Conservation (phyloP, 2,888 invertebrate species). For the Drosophila hamatofila region DNA sequence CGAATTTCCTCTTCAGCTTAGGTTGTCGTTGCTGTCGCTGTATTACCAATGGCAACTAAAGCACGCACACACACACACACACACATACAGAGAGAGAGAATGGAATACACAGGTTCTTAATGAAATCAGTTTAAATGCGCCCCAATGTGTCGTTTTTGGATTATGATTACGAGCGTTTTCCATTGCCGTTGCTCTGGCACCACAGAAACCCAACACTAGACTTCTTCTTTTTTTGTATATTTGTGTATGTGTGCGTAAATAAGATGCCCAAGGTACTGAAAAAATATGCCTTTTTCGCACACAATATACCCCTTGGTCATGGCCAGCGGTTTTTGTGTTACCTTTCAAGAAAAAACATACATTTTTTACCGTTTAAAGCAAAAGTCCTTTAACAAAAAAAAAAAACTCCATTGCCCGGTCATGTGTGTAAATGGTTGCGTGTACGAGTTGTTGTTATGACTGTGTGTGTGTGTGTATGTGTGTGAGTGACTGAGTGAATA, state of each 20-base stretch:
- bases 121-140: conserved; percentile 78
- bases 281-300: conserved; percentile 49
- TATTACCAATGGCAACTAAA: conserved; percentile 26
- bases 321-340: conserved; percentile 13
- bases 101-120: conserved; percentile 39
- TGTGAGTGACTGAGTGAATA: conserved; percentile 23
- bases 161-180: conserved; percentile 70
- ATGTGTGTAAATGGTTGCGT: conserved; percentile 64
- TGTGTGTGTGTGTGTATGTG: conserved; percentile 15
- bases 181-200: conserved; percentile 18
- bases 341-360: conserved; percentile 14
- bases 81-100: conserved; percentile 3
- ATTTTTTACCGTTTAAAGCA: conserved; percentile 38
- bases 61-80: conserved; percentile 29
- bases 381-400: conserved; percentile 22
- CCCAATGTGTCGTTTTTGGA: conserved; percentile 76
- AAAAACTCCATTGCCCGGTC: conserved; percentile 60
- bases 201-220: conserved; percentile 15
- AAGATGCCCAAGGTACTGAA: conserved; percentile 33
- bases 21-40: conserved; percentile 30
- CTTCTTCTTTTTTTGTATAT: background rate
- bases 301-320: conserved; percentile 50
- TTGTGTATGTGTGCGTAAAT: conserved; percentile 28
- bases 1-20: conserved; percentile 55
- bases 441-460: conserved; percentile 6